Conservation (phyloP, 2,888 invertebrate genomes). For the Gymnoscelis rufifasciata region DNA sequence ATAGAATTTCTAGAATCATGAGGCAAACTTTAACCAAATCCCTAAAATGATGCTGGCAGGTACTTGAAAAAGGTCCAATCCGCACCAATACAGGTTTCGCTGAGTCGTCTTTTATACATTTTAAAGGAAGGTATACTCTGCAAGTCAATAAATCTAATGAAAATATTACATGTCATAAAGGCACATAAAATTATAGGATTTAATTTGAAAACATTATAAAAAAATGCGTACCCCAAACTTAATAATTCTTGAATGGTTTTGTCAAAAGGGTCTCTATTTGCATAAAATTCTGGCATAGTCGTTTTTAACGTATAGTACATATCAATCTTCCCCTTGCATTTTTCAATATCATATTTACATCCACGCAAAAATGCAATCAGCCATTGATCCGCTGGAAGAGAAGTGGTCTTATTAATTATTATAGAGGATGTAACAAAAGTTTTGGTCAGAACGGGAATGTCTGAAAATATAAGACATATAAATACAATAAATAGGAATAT, state of each 20-base stretch:
- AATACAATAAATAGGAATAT: no score
- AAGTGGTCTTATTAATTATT: not conserved
- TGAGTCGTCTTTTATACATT: conserved; percentile 21
- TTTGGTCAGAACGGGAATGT: not conserved
- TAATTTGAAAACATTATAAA: no score
- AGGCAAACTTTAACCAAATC: conserved; percentile 33
- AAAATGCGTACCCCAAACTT: conserved; percentile 66
- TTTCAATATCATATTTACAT: conserved; percentile 75
- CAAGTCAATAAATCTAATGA: conserved; percentile 10
- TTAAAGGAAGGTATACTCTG: conserved; percentile 25
- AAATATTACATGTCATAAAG: not conserved
- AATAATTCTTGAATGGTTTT: conserved; percentile 63
- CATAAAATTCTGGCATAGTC: conserved; percentile 78
- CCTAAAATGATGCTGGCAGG: conserved; percentile 1
- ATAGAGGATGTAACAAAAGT: no score
- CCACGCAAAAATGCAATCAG: conserved; percentile 74
- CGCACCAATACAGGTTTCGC: conserved; percentile 17
- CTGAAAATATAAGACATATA: no score
- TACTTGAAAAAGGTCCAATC: conserved; percentile 7
- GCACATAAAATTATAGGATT: no score
- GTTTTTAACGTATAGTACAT: conserved; percentile 79
- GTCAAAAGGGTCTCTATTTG: conserved; percentile 65
- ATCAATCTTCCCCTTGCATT: conserved; percentile 76
- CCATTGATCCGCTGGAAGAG: conserved; percentile 72
- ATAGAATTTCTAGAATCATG: conserved; percentile 66